These are phyloP conservation scores for Oxyura jamaicensis DNA, from an alignment of 2,113 vertebrate species.

Conservation along the genomic window DNA sequence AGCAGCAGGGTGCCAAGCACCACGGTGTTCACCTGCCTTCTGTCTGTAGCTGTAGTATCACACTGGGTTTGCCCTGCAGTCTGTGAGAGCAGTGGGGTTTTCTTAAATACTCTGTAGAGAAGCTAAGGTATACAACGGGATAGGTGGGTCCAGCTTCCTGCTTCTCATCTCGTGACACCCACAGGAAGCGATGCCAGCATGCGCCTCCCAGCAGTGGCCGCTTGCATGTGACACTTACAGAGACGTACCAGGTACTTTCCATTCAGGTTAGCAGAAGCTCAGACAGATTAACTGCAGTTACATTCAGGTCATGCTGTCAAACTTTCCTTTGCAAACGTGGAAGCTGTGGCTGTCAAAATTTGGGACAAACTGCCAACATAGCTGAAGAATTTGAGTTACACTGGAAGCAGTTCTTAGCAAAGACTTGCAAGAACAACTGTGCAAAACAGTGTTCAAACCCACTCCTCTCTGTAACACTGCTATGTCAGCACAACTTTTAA, in stretches of 20 bases:
- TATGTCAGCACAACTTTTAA: not conserved
- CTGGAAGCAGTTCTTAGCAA: not conserved
- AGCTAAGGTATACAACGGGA: not conserved
- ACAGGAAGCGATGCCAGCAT: accelerated
- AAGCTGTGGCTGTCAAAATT: not conserved
- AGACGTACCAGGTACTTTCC: not conserved
- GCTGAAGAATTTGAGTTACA: not conserved
- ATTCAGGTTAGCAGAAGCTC: not conserved
- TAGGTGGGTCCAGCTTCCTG: not conserved
- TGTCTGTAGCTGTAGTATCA: not conserved
- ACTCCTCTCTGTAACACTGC: not conserved
- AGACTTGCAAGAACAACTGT: not conserved
- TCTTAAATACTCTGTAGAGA: not conserved
- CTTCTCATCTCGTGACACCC: not conserved
- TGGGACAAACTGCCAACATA: not conserved
- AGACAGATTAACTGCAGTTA: not conserved
- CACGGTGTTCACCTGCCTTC: not conserved
- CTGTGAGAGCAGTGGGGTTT: not conserved
- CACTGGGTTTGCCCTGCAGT: not conserved
- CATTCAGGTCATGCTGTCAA: not conserved
- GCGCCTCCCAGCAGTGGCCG: not conserved
- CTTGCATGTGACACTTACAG: not conserved
- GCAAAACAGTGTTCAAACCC: not conserved
- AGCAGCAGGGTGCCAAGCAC: not conserved
- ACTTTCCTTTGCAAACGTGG: not conserved